Conservation (phyloP, 2,113 vertebrate species). For the Antechinus stuartii region DNA sequence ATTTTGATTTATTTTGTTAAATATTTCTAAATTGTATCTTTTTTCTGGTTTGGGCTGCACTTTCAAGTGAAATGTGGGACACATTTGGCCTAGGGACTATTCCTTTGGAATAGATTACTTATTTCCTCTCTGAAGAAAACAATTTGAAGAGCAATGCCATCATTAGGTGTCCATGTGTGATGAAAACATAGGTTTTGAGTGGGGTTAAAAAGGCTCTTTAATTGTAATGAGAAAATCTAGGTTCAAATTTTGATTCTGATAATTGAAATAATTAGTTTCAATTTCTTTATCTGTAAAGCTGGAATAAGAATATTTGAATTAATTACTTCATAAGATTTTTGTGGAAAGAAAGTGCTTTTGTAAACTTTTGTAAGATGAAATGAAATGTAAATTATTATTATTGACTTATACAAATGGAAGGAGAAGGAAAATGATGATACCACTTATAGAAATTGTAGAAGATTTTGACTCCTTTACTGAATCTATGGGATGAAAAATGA, state of each 20-base stretch:
- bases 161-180: not conserved
- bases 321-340: not conserved
- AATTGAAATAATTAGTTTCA: not conserved
- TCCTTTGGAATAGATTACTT: not conserved
- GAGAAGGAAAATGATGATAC: slow-evolving; percentile 29
- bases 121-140: not conserved
- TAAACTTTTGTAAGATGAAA: not conserved
- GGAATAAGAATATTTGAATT: not conserved
- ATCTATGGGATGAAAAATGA: slow-evolving; percentile 5
- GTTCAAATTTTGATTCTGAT: not conserved
- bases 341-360: not conserved
- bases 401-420: not conserved
- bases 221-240: not conserved
- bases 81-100: not conserved
- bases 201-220: not conserved
- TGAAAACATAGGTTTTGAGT: not conserved
- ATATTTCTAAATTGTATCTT: not conserved
- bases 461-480: not conserved
- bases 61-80: not conserved
- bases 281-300: not conserved
- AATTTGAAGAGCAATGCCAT: not conserved
- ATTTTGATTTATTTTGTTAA: not conserved
- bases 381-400: not conserved
- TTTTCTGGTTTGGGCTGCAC: not conserved
- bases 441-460: slow-evolving; percentile 11